Evolutionary conservation across 2,888 invertebrate species (phyloP).

Genomic region (Rhagium mordax): DNA sequence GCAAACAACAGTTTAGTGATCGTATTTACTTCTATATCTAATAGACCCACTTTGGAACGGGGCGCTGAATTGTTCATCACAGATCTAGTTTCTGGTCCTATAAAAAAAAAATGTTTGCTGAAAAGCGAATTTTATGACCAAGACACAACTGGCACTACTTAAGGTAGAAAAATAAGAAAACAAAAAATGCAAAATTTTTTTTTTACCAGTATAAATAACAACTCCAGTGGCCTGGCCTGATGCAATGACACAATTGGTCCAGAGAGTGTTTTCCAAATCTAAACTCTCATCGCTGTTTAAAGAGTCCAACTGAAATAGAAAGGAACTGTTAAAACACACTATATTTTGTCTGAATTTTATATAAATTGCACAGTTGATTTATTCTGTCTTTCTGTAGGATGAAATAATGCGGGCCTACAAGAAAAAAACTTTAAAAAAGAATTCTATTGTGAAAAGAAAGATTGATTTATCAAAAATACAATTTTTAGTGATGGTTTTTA

Average conservation of each 20-base stretch:
- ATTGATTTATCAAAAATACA: too few relatives aligned
- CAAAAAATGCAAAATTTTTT: background rate
- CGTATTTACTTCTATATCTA: conserved; percentile 97
- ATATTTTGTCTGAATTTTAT: too few relatives aligned
- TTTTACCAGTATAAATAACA: conserved; percentile 90
- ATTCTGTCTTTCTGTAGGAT: too few relatives aligned
- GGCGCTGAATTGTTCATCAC: conserved; percentile 99
- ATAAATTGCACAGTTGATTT: too few relatives aligned
- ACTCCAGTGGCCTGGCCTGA: conserved; percentile 96
- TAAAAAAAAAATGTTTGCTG: conserved; percentile 29
- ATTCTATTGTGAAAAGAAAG: too few relatives aligned
- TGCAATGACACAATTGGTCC: conserved; percentile 99
- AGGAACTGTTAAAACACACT: too few relatives aligned
- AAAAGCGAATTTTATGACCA: too few relatives aligned
- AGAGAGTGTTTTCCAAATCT: conserved; percentile 96
- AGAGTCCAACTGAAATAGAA: conserved; percentile 75
- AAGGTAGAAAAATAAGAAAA: too few relatives aligned
- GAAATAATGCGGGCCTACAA: too few relatives aligned
- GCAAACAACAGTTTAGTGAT: conserved; percentile 95
- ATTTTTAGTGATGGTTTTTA: too few relatives aligned
- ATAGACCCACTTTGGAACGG: conserved; percentile 94
- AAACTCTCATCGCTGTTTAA: conserved; percentile 83
- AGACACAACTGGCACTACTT: too few relatives aligned
- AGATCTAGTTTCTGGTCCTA: conserved; percentile 94
- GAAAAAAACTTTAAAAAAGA: too few relatives aligned